A percentile compares a stretch with the other conserved stretches of the same genome.
Evolutionary conservation across 2,888 invertebrate species (phyloP).

Genomic region (Flexamia atlantica): DNA sequence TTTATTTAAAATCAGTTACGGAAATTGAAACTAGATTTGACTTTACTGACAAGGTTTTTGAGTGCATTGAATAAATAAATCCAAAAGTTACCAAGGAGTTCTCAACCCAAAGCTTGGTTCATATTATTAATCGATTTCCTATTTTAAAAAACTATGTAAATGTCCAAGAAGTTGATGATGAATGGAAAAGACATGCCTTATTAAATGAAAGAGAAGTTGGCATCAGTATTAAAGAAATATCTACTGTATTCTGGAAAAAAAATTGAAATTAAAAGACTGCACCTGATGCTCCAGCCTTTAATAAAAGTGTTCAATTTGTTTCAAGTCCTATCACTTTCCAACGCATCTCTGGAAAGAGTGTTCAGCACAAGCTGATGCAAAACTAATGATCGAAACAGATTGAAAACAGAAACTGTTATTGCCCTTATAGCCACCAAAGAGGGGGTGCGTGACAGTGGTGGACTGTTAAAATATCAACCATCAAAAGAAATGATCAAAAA

Average conservation of each 20-base stretch:
- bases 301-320: conserved; percentile 13
- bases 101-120: conserved; percentile 14
- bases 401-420: conserved; percentile 67
- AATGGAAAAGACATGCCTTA: conserved; percentile 58
- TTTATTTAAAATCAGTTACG: conserved; percentile 25
- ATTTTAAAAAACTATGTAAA: conserved; percentile 30
- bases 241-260: conserved; percentile 52
- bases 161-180: conserved; percentile 40
- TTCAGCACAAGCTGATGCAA: conserved; percentile 68
- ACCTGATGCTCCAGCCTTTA: not conserved
- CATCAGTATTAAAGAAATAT: not conserved
- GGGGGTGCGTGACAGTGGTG: conserved; percentile 47
- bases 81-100: conserved; percentile 51
- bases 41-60: conserved; percentile 55
- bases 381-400: conserved; percentile 68
- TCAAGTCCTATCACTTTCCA: conserved; percentile 66
- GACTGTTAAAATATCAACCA: conserved; percentile 65
- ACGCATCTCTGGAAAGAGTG: conserved; percentile 69
- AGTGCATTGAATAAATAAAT: conserved; percentile 40
- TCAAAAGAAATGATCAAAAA: conserved; percentile 66
- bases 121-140: conserved; percentile 54
- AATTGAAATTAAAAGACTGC: conserved; percentile 37
- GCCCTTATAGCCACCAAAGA: conserved; percentile 66
- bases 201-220: conserved; percentile 25
- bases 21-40: conserved; percentile 59